Conservation (phyloP, 2,797 vertebrate genomes). For the Argentina silus region DNA sequence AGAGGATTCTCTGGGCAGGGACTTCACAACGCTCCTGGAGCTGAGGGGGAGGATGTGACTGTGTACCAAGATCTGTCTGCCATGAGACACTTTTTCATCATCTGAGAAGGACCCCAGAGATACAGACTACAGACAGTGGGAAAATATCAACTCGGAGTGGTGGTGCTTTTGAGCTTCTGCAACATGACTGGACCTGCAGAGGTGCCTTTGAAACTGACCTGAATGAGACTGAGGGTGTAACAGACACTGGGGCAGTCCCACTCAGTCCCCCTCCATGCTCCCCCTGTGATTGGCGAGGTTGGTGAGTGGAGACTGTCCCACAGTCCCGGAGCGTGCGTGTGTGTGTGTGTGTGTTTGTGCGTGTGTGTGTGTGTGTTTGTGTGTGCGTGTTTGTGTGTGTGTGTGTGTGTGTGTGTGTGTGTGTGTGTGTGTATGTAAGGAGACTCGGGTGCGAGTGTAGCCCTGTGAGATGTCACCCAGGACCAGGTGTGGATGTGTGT, state of each 20-base stretch:
- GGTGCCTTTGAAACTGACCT: background rate
- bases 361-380: constrained; percentile 9
- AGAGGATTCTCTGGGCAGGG: background rate
- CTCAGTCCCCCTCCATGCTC: background rate
- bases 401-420: background rate
- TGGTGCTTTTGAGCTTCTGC: no score
- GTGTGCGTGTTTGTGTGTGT: background rate
- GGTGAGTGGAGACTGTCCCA: constrained; percentile 4
- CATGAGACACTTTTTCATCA: background rate
- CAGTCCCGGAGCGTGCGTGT: constrained; percentile 6
- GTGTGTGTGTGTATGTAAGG: constrained; percentile 7
- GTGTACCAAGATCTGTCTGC: background rate
- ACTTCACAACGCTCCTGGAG: background rate
- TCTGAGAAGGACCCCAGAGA: background rate
- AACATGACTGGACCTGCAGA: background rate
- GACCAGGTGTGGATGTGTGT: constrained; percentile 6
- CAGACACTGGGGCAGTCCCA: background rate
- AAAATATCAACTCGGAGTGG: background rate
- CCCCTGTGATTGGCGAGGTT: background rate
- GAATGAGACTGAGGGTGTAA: background rate
- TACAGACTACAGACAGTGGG: background rate
- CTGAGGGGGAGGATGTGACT: background rate
- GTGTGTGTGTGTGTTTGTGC: constrained; percentile 9
- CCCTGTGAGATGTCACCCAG: constrained; percentile 12
- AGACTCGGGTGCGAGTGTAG: background rate